These are phyloP conservation scores for Boloria selene DNA, from an alignment of 2,888 invertebrate species.

Conservation along the genomic window DNA sequence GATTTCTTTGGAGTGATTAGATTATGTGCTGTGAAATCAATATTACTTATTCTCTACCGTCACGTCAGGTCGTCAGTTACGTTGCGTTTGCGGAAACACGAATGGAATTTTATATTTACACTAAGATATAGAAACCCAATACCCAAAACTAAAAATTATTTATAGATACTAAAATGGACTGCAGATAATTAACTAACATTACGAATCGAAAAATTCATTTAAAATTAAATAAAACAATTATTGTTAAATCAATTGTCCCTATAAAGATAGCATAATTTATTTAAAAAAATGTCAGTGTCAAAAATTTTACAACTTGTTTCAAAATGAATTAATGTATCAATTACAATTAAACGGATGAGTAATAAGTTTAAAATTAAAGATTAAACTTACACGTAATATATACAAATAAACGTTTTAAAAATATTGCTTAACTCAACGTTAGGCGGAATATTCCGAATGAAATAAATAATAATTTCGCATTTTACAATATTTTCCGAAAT, in stretches of 20 bases:
- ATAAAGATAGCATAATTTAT: not conserved
- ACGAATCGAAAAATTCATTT: conserved; percentile 9
- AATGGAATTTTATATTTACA: conserved; percentile 38
- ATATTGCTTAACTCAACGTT: conserved; percentile 63
- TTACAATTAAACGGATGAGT: not conserved
- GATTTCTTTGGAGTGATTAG: conserved; percentile 62
- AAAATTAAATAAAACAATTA: conserved; percentile 1
- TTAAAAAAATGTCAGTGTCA: not conserved
- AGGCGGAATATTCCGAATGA: conserved; percentile 54
- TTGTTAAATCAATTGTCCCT: conserved; percentile 5
- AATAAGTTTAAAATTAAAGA: not conserved
- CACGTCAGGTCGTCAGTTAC: conserved; percentile 4
- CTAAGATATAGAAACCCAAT: conserved; percentile 42
- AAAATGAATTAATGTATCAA: not conserved
- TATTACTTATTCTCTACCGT: conserved; percentile 16
- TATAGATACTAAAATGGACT: conserved; percentile 15
- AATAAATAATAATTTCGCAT: conserved; percentile 29
- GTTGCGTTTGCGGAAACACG: conserved; percentile 15
- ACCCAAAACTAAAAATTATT: conserved; percentile 40
- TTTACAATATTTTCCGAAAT: conserved; percentile 5
- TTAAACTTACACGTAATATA: conserved; percentile 39
- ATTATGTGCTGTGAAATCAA: conserved; percentile 26
- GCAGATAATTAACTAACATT: conserved; percentile 25
- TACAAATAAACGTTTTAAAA: conserved; percentile 45
- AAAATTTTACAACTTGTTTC: not conserved